These are phyloP conservation scores for Catajapyx aquilonaris DNA, from an alignment of 1,140 invertebrate genomes.

Conservation along the genomic window DNA sequence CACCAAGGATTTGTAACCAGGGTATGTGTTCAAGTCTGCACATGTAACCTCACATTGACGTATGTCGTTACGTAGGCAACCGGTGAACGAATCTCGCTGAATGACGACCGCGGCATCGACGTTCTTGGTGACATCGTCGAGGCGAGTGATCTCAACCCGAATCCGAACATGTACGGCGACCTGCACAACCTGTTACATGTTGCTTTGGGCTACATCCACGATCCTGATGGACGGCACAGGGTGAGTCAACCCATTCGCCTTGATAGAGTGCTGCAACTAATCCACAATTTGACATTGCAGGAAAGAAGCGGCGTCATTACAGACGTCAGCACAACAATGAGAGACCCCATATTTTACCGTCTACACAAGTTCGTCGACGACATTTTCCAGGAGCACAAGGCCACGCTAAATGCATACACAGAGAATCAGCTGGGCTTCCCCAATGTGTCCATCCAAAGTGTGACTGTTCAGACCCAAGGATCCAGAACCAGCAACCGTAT, in stretches of 20 bases:
- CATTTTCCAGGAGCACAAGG: too few species aligned
- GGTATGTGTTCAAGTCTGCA: slow-evolving; percentile 9
- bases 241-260: too few species aligned
- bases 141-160: slow-evolving; percentile 18
- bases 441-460: too few species aligned
- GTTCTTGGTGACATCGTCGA: slow-evolving; percentile 26
- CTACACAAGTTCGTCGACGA: slow-evolving; percentile 16
- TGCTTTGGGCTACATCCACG: slow-evolving; percentile 41
- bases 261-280: too few species aligned
- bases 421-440: too few species aligned
- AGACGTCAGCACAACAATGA: slow-evolving; percentile 13
- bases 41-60: too few species aligned
- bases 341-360: slow-evolving; percentile 16
- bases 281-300: slow-evolving; percentile 9
- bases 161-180: slow-evolving; percentile 29
- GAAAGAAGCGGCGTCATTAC: slow-evolving; percentile 14
- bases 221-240: slow-evolving; percentile 31
- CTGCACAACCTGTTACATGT: slow-evolving; percentile 36
- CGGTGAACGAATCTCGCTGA: slow-evolving; percentile 29
- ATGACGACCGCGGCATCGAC: slow-evolving; percentile 50
- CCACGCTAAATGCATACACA: too few species aligned
- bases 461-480: too few species aligned
- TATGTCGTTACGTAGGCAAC: slow-evolving; percentile 15
- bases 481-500: too few species aligned
- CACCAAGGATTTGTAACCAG: slow-evolving; percentile 16